Conservation (phyloP, 2,113 vertebrate species). For the Monopterus albus region DNA sequence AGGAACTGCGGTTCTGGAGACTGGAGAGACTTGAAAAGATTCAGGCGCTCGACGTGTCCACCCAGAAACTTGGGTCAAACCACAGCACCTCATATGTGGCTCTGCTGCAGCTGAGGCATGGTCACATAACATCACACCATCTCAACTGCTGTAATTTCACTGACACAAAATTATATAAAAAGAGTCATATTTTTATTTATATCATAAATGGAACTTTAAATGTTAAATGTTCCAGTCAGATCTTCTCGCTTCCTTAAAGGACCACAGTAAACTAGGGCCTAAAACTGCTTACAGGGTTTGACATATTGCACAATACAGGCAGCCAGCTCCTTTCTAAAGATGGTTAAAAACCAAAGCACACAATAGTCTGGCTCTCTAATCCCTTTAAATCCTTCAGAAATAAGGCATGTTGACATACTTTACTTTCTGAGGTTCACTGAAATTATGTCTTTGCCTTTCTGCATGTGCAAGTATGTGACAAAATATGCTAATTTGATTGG, state of each 20-base stretch:
- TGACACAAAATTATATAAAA: conserved; percentile 23
- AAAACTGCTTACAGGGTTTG: conserved; percentile 47
- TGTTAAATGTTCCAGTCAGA: conserved; percentile 14
- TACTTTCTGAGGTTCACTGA: conserved; percentile 20
- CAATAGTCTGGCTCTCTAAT: conserved; percentile 59
- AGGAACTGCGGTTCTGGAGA: conserved; percentile 62
- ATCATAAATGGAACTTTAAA: neutral
- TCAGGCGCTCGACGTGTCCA: conserved; percentile 47
- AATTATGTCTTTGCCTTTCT: conserved; percentile 34
- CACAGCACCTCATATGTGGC: conserved; percentile 68
- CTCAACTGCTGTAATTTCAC: conserved; percentile 33
- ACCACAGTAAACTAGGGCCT: conserved; percentile 15
- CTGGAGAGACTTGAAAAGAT: conserved; percentile 61
- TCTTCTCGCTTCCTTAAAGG: conserved; percentile 20
- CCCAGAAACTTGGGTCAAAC: conserved; percentile 63
- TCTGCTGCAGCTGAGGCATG: conserved; percentile 18
- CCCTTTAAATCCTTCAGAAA: conserved; percentile 31
- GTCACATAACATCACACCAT: conserved; percentile 32
- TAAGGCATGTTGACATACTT: conserved; percentile 22
- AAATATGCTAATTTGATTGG: conserved; percentile 6
- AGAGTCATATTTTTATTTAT: conserved; percentile 13
- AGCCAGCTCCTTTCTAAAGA: conserved; percentile 43
- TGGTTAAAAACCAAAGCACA: conserved; percentile 53
- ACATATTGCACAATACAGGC: conserved; percentile 48
- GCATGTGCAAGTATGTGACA: conserved; percentile 2